A percentile compares a stretch with the other conserved stretches of the same genome.
These are phyloP conservation scores for Rosalia funebris DNA, from an alignment of 2,888 invertebrate genomes.

Conservation along the genomic window DNA sequence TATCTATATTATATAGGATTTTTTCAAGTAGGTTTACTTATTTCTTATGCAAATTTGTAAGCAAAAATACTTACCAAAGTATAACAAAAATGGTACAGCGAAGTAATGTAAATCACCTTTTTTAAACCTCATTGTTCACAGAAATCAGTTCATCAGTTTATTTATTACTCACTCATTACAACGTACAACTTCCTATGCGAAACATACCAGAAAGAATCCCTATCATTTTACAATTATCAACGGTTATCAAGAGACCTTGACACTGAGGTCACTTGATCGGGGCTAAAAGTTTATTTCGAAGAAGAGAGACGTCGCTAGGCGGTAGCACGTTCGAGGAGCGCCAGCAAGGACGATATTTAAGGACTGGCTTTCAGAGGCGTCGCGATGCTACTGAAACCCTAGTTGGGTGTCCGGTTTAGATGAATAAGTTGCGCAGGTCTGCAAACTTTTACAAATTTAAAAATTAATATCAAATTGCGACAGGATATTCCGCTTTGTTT, in stretches of 20 bases:
- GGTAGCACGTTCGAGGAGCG: slow-evolving; percentile 10
- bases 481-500: background rate
- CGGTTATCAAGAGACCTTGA: too few relatives aligned
- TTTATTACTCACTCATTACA: too few relatives aligned
- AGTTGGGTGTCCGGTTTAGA: slow-evolving; percentile 20
- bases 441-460: slow-evolving; percentile 27
- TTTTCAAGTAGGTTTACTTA: too few relatives aligned
- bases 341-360: slow-evolving; percentile 10
- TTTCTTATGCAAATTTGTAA: too few relatives aligned
- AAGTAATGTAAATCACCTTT: background rate
- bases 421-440: slow-evolving; percentile 31
- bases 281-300: background rate
- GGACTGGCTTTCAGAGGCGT: slow-evolving; percentile 22
- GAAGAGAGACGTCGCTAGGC: background rate
- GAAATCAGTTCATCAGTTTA: background rate
- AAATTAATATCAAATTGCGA: slow-evolving; percentile 26
- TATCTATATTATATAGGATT: too few relatives aligned
- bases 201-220: too few relatives aligned
- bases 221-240: too few relatives aligned
- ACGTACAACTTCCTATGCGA: too few relatives aligned
- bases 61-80: slow-evolving; percentile 20
- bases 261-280: background rate
- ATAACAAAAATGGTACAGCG: background rate
- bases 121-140: slow-evolving; percentile 20
- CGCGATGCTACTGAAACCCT: slow-evolving; percentile 33